These are phyloP conservation scores for Polyergus mexicanus DNA, from an alignment of 1,140 invertebrate genomes.

Conservation along the genomic window DNA sequence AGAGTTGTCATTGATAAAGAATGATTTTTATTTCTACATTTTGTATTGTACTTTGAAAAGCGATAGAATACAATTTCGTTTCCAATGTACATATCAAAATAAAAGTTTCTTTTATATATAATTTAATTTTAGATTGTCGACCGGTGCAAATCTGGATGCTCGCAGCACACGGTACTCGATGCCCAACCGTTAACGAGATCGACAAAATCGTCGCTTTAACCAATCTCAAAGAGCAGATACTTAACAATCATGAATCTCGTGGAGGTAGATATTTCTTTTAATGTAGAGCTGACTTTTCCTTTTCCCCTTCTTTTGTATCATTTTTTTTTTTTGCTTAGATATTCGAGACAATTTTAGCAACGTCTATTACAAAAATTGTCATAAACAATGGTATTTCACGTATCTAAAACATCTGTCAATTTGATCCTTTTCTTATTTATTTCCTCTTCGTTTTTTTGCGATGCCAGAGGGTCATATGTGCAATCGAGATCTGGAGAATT, in stretches of 20 bases:
- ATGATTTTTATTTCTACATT: background rate
- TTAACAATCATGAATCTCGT: conserved; percentile 78
- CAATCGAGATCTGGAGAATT: conserved; percentile 81
- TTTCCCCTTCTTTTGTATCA: background rate
- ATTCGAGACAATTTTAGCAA: background rate
- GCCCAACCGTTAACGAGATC: conserved; percentile 74
- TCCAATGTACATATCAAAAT: too few relatives aligned
- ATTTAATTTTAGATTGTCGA: conserved; percentile 76
- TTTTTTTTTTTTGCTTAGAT: background rate
- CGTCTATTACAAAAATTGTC: background rate
- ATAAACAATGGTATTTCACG: background rate
- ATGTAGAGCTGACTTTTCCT: conserved; percentile 29
- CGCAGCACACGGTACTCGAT: conserved; percentile 80
- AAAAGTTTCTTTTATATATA: background rate
- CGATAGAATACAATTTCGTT: background rate
- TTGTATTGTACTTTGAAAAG: background rate
- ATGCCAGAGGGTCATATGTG: conserved; percentile 83
- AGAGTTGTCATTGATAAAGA: background rate
- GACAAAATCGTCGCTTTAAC: conserved; percentile 68
- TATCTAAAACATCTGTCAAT: background rate
- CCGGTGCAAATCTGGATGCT: conserved; percentile 82
- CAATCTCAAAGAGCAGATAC: conserved; percentile 77
- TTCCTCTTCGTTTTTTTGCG: background rate
- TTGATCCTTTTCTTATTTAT: background rate
- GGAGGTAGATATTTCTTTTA: conserved; percentile 60